Percentiles rank a stretch among this genome's conserved stretches.
phyloP scores from a whole-genome alignment of 2,113 vertebrate species.

The Irena cyanogastra region DNA sequence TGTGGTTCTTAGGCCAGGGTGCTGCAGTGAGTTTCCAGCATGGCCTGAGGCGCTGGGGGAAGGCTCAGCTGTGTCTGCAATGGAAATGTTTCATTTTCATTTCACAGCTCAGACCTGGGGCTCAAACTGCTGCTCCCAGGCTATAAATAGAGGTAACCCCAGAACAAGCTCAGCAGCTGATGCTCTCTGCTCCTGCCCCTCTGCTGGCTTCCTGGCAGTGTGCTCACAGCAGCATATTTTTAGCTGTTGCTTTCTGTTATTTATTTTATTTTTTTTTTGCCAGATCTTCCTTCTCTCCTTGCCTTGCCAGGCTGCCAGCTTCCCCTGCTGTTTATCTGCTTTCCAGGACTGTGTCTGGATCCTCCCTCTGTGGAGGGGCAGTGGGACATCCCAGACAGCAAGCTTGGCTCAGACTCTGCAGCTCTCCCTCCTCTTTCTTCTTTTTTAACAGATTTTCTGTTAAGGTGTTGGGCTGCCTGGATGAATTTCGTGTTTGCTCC shows the following conservation, averaged over 20 bases:
- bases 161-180: not conserved
- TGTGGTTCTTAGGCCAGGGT: not conserved
- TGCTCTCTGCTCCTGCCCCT: not conserved
- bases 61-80: not conserved
- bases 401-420: not conserved
- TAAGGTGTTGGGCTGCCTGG: not conserved
- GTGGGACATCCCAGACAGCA: not conserved
- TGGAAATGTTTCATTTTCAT: slow-evolving; percentile 5
- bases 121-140: not conserved
- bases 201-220: not conserved
- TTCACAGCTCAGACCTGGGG: not conserved
- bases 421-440: not conserved
- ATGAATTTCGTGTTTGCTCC: not conserved
- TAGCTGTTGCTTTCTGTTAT: not conserved
- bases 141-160: slow-evolving; percentile 48
- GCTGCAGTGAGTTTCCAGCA: not conserved
- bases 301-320: not conserved
- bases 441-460: not conserved
- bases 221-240: not conserved
- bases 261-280: not conserved
- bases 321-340: slow-evolving; percentile 2
- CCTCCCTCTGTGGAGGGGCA: not conserved
- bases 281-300: not conserved
- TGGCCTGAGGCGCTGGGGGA: not conserved
- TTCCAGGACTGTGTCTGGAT: not conserved